A percentile compares a stretch with the other conserved stretches of the same genome.
Conservation (phyloP, 2,888 invertebrate species). For the Tribolium freemani region DNA sequence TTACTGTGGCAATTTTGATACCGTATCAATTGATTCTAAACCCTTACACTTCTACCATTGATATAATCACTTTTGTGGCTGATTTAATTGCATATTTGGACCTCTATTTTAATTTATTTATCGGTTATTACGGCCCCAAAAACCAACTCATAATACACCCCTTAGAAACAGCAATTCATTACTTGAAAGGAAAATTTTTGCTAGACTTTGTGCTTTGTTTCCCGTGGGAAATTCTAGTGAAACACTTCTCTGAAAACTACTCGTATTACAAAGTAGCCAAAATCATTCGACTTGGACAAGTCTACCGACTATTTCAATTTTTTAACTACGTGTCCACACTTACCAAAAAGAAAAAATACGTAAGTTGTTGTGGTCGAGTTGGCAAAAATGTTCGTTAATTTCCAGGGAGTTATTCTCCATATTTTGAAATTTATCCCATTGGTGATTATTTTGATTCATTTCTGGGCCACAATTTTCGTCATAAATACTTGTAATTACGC, state of each 20-base stretch:
- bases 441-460: conserved; percentile 69
- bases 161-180: conserved; percentile 70
- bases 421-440: conserved; percentile 69
- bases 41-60: conserved; percentile 35
- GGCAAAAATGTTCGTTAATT: background rate
- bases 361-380: background rate
- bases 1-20: conserved; percentile 38
- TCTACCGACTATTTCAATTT: conserved; percentile 68
- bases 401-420: conserved; percentile 71
- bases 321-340: conserved; percentile 68
- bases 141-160: conserved; percentile 72
- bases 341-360: conserved; percentile 67
- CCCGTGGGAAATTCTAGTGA: conserved; percentile 69
- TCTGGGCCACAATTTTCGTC: conserved; percentile 68
- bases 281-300: conserved; percentile 68
- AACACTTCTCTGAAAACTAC: conserved; percentile 65
- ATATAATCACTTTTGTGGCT: conserved; percentile 56
- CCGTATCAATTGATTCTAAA: conserved; percentile 48
- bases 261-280: conserved; percentile 58
- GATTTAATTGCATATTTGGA: conserved; percentile 70
- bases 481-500: conserved; percentile 65
- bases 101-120: conserved; percentile 70
- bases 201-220: conserved; percentile 69
- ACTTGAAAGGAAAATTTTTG: conserved; percentile 69
- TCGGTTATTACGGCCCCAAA: conserved; percentile 70